Conservation (phyloP, 2,888 invertebrate genomes). For the Agrotis exclamationis region DNA sequence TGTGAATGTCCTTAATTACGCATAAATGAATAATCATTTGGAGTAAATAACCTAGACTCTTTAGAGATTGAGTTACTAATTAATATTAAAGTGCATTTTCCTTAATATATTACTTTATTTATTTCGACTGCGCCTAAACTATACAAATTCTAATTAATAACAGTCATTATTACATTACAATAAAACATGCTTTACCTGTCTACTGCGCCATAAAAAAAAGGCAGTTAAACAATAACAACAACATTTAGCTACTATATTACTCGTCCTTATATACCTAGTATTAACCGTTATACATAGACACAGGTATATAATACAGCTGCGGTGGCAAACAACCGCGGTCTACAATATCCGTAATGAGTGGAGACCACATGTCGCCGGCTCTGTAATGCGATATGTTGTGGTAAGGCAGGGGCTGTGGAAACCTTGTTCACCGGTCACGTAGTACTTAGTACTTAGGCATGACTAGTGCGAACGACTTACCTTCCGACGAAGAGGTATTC, state of each 20-base stretch:
- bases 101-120: too few relatives aligned
- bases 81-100: neutral
- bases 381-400: slow-evolving; percentile 58
- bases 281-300: slow-evolving; percentile 5
- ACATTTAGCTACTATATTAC: slow-evolving; percentile 30
- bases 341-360: slow-evolving; percentile 50
- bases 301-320: slow-evolving; percentile 27
- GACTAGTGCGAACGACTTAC: neutral
- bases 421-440: slow-evolving; percentile 25
- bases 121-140: too few relatives aligned
- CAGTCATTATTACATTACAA: too few relatives aligned
- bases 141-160: too few relatives aligned
- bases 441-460: slow-evolving; percentile 7
- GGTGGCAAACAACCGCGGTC: slow-evolving; percentile 36
- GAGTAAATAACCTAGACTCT: neutral
- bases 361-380: slow-evolving; percentile 49
- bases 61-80: neutral
- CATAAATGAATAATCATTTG: neutral
- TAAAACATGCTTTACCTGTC: too few relatives aligned
- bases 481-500: neutral
- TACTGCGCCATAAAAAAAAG: slow-evolving; percentile 20
- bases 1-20: neutral
- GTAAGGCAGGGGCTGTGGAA: slow-evolving; percentile 35
- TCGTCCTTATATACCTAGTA: slow-evolving; percentile 17
- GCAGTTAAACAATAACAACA: slow-evolving; percentile 6